Evolutionary conservation across 2,113 vertebrate species (phyloP).

Genomic region (Dipodomys stephensi): DNA sequence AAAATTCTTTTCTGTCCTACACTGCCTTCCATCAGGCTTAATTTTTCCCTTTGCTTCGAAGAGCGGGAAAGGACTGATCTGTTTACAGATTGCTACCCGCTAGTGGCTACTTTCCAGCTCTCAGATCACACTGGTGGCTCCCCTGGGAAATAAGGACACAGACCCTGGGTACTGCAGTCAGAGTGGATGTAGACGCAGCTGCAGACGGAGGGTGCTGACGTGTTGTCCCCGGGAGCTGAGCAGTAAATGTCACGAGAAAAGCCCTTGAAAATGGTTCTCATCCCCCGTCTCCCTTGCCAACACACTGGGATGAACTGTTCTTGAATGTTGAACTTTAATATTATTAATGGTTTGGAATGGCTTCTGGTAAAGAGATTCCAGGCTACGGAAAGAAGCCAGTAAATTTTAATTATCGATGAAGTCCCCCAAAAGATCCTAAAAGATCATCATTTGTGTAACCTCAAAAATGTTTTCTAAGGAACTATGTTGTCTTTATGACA

Average conservation of each 20-base stretch:
- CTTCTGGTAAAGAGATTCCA: constrained; percentile 3
- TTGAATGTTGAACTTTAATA: not conserved
- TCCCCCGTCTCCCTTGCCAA: not conserved
- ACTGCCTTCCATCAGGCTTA: not conserved
- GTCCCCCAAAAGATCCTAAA: not conserved
- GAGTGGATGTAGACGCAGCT: constrained; percentile 4
- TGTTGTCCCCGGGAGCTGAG: not conserved
- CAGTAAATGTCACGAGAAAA: constrained; percentile 64
- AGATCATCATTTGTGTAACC: not conserved
- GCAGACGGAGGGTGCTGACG: constrained; percentile 4
- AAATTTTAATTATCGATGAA: constrained; percentile 31
- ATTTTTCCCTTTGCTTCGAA: constrained; percentile 34
- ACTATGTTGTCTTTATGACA: not conserved
- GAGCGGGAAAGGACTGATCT: constrained; percentile 32
- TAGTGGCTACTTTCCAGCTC: constrained; percentile 15
- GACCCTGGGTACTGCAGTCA: not conserved
- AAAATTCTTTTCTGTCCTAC: not conserved
- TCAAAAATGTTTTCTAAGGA: not conserved
- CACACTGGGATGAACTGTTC: not conserved
- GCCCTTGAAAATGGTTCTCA: constrained; percentile 56
- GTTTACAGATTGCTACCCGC: constrained; percentile 60
- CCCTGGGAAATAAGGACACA: constrained; percentile 33
- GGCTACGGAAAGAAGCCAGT: not conserved
- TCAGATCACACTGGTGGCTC: constrained; percentile 24
- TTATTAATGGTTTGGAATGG: not conserved